A percentile compares a stretch with the other conserved stretches of the same genome.
These are phyloP conservation scores for Andrena camellia DNA, from an alignment of 2,888 invertebrate genomes.

Conservation along the genomic window DNA sequence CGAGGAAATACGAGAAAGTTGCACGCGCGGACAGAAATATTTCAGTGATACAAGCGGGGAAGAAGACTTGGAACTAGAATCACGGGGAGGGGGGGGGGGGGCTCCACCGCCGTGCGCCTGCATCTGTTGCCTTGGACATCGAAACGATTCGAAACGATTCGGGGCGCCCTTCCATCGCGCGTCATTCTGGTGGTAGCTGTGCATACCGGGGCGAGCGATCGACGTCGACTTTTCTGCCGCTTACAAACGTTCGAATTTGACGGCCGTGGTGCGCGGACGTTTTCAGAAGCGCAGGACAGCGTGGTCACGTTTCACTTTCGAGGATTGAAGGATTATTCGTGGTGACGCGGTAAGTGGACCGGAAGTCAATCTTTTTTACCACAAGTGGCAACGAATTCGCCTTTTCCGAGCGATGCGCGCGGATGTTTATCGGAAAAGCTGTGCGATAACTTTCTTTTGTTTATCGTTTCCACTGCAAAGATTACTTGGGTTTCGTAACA, in stretches of 20 bases:
- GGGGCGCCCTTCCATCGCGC: background rate
- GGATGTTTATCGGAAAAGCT: background rate
- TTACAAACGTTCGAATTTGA: background rate
- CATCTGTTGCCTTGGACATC: background rate
- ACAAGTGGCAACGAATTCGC: slow-evolving; percentile 12
- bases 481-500: background rate
- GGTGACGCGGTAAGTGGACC: slow-evolving; percentile 43
- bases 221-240: background rate
- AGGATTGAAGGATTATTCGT: slow-evolving; percentile 13
- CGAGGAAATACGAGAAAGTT: slow-evolving; percentile 40
- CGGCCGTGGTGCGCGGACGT: background rate
- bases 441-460: background rate
- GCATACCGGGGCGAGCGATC: slow-evolving; percentile 6
- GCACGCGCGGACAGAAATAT: slow-evolving; percentile 1
- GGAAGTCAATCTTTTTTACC: slow-evolving; percentile 19
- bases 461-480: background rate
- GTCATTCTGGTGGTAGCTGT: background rate
- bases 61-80: background rate
- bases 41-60: background rate
- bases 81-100: too few species aligned
- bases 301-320: slow-evolving; percentile 14
- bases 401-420: background rate
- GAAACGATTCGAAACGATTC: background rate
- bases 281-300: background rate
- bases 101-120: too few species aligned